Base-by-base conservation (phyloP, 2,888 invertebrate species). In the Parasteatoda lunata region DNA sequence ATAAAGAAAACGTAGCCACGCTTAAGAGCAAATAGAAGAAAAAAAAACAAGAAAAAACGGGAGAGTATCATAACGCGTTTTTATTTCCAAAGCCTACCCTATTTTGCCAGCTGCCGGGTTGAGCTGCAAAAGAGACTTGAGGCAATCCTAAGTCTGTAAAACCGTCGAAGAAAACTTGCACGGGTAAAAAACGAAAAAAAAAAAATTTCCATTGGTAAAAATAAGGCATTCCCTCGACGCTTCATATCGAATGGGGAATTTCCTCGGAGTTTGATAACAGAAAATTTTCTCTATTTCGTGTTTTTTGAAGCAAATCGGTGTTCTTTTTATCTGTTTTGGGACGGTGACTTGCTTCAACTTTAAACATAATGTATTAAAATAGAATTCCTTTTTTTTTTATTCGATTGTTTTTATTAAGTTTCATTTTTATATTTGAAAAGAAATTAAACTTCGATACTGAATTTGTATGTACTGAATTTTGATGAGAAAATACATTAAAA, bases 101-200 rank as follows among this genome's bases (percentile, higher is more conserved):
- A 85, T 85, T 86, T 86, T 77, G 69, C 71, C 81, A 77, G 86
- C 81, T 82, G 77, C 86, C 82, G 81, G 81, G 64, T 82, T 87
- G 77, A 76, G 80, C 71, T 80, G 80, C 81, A 81, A 81, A 59
- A 71, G 85, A 87, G 81, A 87, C 86, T 88, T 88, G 83, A 88
- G 88, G 88, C 88, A 87, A 87, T 82, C 82, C 82, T 87, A 87
- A 87, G 81, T 84, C 84, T 84, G 84, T 88, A 84, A 73, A 84
- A 82, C 70, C 77, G 79, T 66, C 73, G 70, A 81, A 86, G 59
- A 71, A 83, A 82, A 75, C 81, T 85, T 79, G 80, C 75, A 30
- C 30, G 30, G 30, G 30, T 2, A 30, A 30, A 30, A 30, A 2
- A 30, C n/a, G n/a, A 30, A 30, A 30, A 30, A 2, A 88, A 78